Percentiles rank a stretch among this genome's conserved stretches.
Evolutionary conservation across 2,888 invertebrate species (phyloP).

Genomic region (Sycophila texana): DNA sequence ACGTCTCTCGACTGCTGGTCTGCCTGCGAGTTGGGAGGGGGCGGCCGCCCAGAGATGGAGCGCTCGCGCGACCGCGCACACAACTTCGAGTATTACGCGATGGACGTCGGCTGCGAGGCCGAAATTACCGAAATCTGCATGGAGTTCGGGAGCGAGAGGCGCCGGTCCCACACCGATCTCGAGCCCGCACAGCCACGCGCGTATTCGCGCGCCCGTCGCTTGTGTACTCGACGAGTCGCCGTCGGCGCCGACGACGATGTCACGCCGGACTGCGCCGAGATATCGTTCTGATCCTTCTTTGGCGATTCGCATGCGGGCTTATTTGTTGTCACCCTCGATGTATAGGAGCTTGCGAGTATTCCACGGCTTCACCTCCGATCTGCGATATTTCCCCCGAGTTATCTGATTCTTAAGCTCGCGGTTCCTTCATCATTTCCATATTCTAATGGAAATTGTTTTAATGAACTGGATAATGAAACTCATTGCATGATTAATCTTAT

Average conservation of each 20-base stretch:
- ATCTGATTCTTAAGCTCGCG: too few species aligned
- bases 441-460: too few species aligned
- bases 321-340: not conserved
- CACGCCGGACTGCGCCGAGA: conserved; percentile 1
- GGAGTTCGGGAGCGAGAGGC: conserved; percentile 42
- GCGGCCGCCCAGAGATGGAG: conserved; percentile 21
- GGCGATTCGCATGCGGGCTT: conserved; percentile 11
- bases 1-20: conserved; percentile 60
- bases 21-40: conserved; percentile 18
- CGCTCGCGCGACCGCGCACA: conserved; percentile 63
- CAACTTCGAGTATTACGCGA: conserved; percentile 72
- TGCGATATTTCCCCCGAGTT: too few species aligned
- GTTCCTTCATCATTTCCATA: too few species aligned
- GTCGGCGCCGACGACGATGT: not conserved
- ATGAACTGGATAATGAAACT: too few species aligned
- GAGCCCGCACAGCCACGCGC: not conserved
- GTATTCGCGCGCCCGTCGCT: not conserved
- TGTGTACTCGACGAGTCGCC: not conserved
- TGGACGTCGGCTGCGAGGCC: conserved; percentile 71
- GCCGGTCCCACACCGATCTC: conserved; percentile 9
- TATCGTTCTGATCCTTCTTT: conserved; percentile 24
- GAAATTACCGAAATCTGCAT: conserved; percentile 74
- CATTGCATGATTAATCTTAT: too few species aligned
- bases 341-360: not conserved
- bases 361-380: too few species aligned